Percentiles rank a stretch among this genome's conserved stretches.
phyloP scores from a whole-genome alignment of 2,888 invertebrate species.

The Dorcus parallelipipedus region DNA sequence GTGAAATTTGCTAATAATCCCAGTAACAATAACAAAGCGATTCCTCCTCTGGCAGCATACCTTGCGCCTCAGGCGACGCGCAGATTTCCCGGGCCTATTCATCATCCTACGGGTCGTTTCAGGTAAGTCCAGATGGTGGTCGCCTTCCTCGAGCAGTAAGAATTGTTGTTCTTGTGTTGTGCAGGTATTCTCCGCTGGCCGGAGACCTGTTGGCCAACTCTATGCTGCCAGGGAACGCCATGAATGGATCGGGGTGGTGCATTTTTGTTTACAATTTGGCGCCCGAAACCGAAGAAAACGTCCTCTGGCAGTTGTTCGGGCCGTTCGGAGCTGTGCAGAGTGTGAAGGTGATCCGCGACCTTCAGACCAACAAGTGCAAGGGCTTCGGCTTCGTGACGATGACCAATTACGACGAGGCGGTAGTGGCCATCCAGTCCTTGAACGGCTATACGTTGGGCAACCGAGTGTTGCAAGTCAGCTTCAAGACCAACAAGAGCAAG shows the following conservation, averaged over 20 bases:
- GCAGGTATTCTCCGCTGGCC: conserved; percentile 76
- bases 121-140: conserved; percentile 53
- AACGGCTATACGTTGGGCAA: conserved; percentile 95
- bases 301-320: conserved; percentile 92
- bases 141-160: background rate
- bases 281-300: conserved; percentile 87
- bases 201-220: conserved; percentile 67
- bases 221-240: conserved; percentile 80
- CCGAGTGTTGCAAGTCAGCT: conserved; percentile 94
- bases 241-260: conserved; percentile 87
- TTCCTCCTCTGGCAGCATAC: conserved; percentile 75
- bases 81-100: conserved; percentile 79
- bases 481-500: conserved; percentile 91
- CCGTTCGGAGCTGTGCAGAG: conserved; percentile 97
- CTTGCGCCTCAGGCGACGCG: conserved; percentile 75
- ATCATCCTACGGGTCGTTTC: conserved; percentile 69
- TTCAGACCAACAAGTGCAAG: conserved; percentile 95
- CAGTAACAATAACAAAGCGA: conserved; percentile 77
- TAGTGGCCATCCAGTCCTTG: conserved; percentile 92
- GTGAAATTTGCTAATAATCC: conserved; percentile 95
- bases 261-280: conserved; percentile 92
- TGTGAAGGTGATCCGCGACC: conserved; percentile 94
- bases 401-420: conserved; percentile 97
- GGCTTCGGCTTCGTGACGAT: conserved; percentile 98
- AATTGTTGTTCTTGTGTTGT: conserved; percentile 10